Evolutionary conservation across 2,888 invertebrate species (phyloP).

Genomic region (Ischnus inquisitorius): DNA sequence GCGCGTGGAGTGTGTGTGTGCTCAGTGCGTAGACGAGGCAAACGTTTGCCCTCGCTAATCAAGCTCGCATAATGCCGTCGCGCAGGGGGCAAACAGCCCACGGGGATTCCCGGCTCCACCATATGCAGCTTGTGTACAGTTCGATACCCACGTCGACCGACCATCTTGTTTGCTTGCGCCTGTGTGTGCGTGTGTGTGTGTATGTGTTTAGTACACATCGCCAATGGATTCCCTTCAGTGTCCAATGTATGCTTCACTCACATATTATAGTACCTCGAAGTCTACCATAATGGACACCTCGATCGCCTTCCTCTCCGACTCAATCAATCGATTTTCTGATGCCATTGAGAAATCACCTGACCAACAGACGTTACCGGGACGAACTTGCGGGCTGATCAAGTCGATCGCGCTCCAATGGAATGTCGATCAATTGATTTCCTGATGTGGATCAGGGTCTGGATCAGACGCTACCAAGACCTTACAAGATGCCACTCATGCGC

Average conservation of each 20-base stretch:
- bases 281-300: slow-evolving; percentile 55
- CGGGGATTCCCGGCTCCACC: slow-evolving; percentile 79
- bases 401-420: not conserved
- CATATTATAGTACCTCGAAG: slow-evolving; percentile 34
- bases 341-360: too few species aligned
- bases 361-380: too few species aligned
- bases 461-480: slow-evolving; percentile 40
- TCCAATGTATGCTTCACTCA: slow-evolving; percentile 44
- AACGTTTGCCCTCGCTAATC: slow-evolving; percentile 85
- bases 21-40: slow-evolving; percentile 77
- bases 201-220: slow-evolving; percentile 46
- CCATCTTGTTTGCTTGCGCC: slow-evolving; percentile 35
- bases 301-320: not conserved
- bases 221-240: slow-evolving; percentile 1
- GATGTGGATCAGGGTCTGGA: slow-evolving; percentile 19
- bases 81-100: slow-evolving; percentile 81
- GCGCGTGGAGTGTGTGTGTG: slow-evolving; percentile 52
- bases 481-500: slow-evolving; percentile 22
- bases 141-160: slow-evolving; percentile 59
- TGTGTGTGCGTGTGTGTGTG: slow-evolving; percentile 33
- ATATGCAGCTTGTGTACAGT: slow-evolving; percentile 75
- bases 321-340: too few species aligned
- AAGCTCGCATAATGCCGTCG: slow-evolving; percentile 84
- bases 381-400: too few species aligned
- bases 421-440: slow-evolving; percentile 41